These are phyloP conservation scores for Centropyge bicolor DNA, from an alignment of 2,797 vertebrate species.

Conservation along the genomic window DNA sequence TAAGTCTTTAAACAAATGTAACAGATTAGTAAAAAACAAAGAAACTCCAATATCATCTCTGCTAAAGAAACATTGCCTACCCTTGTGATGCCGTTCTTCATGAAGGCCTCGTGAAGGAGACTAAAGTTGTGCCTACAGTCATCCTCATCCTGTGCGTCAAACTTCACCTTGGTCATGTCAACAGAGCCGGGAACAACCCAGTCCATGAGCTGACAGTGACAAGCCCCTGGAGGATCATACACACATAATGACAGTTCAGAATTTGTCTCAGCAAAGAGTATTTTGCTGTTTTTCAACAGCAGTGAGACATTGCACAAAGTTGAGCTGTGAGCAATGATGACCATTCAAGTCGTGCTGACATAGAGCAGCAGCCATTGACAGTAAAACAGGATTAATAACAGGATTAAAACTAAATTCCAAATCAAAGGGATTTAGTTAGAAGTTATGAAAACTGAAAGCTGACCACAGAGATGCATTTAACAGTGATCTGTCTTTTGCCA, in stretches of 20 bases:
- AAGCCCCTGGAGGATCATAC: slow-evolving; percentile 74
- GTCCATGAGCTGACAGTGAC: slow-evolving; percentile 86
- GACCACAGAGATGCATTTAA: too few species aligned
- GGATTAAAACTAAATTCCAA: too few species aligned
- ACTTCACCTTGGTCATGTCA: slow-evolving; percentile 81
- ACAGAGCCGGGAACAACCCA: slow-evolving; percentile 79
- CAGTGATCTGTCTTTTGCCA: background rate
- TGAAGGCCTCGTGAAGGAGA: slow-evolving; percentile 79
- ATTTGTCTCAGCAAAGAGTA: background rate
- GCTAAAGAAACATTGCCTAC: slow-evolving; percentile 50
- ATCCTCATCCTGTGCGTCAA: slow-evolving; percentile 70
- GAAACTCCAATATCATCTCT: background rate
- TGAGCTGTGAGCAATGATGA: background rate
- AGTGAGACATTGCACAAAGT: background rate
- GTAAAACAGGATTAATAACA: too few species aligned
- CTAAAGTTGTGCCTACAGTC: slow-evolving; percentile 84
- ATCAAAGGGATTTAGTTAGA: background rate
- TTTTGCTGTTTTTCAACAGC: background rate
- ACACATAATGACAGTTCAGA: slow-evolving; percentile 18
- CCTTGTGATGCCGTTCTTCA: slow-evolving; percentile 67
- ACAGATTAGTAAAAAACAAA: background rate
- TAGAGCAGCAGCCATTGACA: too few species aligned
- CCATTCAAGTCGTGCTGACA: background rate
- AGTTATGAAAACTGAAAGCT: too few species aligned
- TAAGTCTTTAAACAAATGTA: background rate